phyloP scores from a whole-genome alignment of 2,888 invertebrate species.

The Drosophila prolongata region DNA sequence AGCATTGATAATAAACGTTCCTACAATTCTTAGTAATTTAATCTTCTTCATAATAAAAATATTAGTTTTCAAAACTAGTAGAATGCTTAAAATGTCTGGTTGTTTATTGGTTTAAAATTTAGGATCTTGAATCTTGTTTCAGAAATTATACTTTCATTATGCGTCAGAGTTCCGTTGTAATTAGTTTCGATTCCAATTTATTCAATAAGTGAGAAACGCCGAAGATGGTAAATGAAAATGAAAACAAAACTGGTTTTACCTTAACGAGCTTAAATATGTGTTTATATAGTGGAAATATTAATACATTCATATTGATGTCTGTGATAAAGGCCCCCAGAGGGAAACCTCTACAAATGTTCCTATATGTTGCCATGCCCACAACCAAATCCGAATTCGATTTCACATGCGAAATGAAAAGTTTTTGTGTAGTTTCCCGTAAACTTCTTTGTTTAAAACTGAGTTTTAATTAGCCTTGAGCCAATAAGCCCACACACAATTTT shows the following conservation, averaged over 20 bases:
- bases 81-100: too few relatives aligned
- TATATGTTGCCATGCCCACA: constrained; percentile 18
- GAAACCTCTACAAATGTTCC: constrained; percentile 26
- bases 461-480: constrained; percentile 81
- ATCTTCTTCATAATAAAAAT: too few relatives aligned
- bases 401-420: constrained; percentile 57
- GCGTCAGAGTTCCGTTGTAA: constrained; percentile 44
- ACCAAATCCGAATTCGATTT: constrained; percentile 19
- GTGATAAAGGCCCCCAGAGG: constrained; percentile 33
- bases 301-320: constrained; percentile 66
- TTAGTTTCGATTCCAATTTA: constrained; percentile 67
- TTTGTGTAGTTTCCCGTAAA: constrained; percentile 35
- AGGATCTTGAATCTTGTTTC: constrained; percentile 12
- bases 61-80: too few relatives aligned
- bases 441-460: constrained; percentile 27
- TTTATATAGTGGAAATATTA: constrained; percentile 10
- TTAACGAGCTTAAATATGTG: constrained; percentile 23
- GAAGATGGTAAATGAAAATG: constrained; percentile 61
- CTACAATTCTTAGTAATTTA: too few relatives aligned
- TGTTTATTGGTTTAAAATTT: too few relatives aligned
- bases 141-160: constrained; percentile 40
- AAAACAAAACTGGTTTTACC: constrained; percentile 53
- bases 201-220: constrained; percentile 40
- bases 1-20: too few relatives aligned
- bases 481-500: constrained; percentile 63